Base-by-base conservation (phyloP, 2,888 invertebrate species). In the Luperina nickerlii region DNA sequence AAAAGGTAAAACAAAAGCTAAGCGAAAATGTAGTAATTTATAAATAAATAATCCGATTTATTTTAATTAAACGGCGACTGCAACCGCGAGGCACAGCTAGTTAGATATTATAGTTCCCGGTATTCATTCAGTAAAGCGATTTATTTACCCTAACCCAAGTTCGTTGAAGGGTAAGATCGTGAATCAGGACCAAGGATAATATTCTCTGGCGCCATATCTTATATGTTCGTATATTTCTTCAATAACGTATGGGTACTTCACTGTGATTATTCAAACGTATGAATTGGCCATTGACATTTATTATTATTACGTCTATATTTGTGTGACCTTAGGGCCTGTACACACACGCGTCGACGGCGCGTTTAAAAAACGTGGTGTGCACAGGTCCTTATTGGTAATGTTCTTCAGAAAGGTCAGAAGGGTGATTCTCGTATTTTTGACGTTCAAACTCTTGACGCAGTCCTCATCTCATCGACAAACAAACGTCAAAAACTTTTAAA, bases 121-220 rank as follows among this genome's bases (percentile, higher is more conserved):
- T 45, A 45, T 48, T 57, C 67, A 77, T 77, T 81, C 85, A 68
- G 73, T 72, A 71, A 84, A 71, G 74, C 74, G 74, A 84, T 81
- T 84, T 84, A 84, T 81, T 84, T 84, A 77, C 67, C 81, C 73
- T 74, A 54, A 81, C 85, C 77, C 83, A 74, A 81, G 60, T 74
- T 76, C 74, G 51, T 71, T 84, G 81, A 84, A 81, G 81, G 81
- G 84, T 81, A 74, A 76, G 73, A n/a, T 74, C 15, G 77, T 84
- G 83, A 84, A 84, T 85, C 81, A 81, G 77, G 63, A 81, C 70
- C 51, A 57, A 51, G 70, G 66, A 76, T 84, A 83, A 81, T 81
- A 84, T 81, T 76, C 74, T 84, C 32, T 18, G 15, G 42, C 57
- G 38, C 42, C 63, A 81, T 72, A 77, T 85, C 71, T 51, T 68